Percentiles rank a stretch among this genome's conserved stretches.
Conservation (phyloP, 1,140 invertebrate genomes). For the Ostrea denselamellosa region DNA sequence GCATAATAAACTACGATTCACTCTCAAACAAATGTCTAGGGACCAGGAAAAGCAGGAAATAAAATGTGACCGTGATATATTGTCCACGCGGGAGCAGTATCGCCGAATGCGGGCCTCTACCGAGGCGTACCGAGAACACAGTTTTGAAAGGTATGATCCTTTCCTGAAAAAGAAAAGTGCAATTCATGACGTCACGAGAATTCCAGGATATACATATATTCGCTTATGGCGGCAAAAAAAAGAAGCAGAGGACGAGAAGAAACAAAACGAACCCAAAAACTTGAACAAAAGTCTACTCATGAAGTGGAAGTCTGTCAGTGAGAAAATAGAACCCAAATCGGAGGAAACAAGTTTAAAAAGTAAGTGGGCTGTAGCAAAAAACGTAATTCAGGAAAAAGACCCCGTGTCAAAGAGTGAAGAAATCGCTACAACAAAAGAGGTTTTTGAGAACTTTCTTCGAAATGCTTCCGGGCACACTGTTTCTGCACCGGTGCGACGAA, state of each 20-base stretch:
- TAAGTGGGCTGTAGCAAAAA: constrained; percentile 19
- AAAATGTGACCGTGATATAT: constrained; percentile 22
- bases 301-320: constrained; percentile 34
- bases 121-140: constrained; percentile 48
- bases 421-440: neutral
- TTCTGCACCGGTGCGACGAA: constrained; percentile 7
- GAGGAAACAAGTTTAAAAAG: constrained; percentile 12
- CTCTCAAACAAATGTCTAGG: constrained; percentile 41
- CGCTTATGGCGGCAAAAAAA: constrained; percentile 42
- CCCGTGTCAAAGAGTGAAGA: neutral
- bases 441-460: constrained; percentile 32
- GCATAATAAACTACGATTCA: constrained; percentile 46
- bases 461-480: neutral
- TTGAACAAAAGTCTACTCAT: neutral
- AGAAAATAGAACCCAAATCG: neutral
- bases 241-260: constrained; percentile 18
- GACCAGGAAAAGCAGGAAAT: constrained; percentile 43
- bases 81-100: constrained; percentile 37
- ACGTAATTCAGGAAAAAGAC: neutral
- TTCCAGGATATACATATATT: constrained; percentile 32
- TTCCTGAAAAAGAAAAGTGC: constrained; percentile 43
- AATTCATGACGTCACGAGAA: constrained; percentile 37
- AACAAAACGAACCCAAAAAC: neutral
- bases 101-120: constrained; percentile 45
- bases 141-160: constrained; percentile 56